A percentile compares a stretch with the other conserved stretches of the same genome.
Evolutionary conservation across 2,888 invertebrate genomes (phyloP).

Genomic region (Melipona beecheii): DNA sequence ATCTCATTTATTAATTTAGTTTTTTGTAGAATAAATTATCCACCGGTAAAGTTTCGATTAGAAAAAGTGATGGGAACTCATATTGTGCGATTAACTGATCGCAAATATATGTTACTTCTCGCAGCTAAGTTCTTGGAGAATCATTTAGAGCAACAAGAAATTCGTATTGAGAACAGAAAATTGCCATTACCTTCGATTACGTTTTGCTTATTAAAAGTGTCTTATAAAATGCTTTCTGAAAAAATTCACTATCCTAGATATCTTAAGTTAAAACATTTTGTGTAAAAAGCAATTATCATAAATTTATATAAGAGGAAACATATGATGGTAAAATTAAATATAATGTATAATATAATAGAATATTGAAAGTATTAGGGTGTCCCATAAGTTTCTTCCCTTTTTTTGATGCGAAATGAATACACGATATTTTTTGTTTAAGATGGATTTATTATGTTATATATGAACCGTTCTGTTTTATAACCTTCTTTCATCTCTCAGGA

Average conservation of each 20-base stretch:
- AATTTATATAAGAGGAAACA: neutral
- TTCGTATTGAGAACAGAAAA: constrained; percentile 53
- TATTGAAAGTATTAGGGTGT: neutral
- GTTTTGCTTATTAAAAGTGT: constrained; percentile 29
- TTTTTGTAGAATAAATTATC: constrained; percentile 86
- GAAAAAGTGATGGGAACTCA: constrained; percentile 90
- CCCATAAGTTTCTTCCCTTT: no score
- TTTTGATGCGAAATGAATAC: no score
- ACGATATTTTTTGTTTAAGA: no score
- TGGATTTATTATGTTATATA: no score
- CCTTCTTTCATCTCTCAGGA: no score
- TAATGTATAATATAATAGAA: neutral
- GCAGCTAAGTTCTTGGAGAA: constrained; percentile 85
- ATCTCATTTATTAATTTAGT: neutral
- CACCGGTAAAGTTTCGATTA: constrained; percentile 87
- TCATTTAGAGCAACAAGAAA: constrained; percentile 28
- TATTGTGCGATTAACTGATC: constrained; percentile 88
- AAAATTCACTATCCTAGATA: neutral
- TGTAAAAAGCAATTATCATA: neutral
- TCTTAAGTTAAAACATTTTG: constrained; percentile 15
- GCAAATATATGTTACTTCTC: constrained; percentile 88
- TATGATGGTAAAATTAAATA: neutral
- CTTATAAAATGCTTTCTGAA: constrained; percentile 10
- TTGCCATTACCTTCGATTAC: constrained; percentile 29
- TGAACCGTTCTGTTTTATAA: no score